Percentiles rank a stretch among this genome's conserved stretches.
These are phyloP conservation scores for Drosophila antonietae DNA, from an alignment of 2,888 invertebrate species.

Conservation along the genomic window DNA sequence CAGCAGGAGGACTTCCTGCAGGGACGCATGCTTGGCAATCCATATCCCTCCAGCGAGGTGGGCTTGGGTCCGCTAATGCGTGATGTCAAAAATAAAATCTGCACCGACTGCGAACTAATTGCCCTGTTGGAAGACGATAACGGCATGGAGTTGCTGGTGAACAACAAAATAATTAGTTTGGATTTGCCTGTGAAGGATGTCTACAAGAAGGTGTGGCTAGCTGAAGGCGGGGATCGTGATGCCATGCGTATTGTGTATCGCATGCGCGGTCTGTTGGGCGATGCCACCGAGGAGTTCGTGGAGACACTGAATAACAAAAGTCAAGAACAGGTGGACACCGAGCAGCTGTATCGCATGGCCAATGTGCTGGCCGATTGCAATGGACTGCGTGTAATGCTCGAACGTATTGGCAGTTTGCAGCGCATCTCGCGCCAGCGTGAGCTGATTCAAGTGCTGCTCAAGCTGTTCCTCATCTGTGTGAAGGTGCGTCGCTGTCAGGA, in stretches of 20 bases:
- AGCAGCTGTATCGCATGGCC: slow-evolving; percentile 96
- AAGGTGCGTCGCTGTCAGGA: slow-evolving; percentile 96
- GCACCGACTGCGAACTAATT: slow-evolving; percentile 98
- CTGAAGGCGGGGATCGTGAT: slow-evolving; percentile 95
- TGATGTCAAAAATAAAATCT: slow-evolving; percentile 99
- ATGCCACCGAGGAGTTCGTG: slow-evolving; percentile 99
- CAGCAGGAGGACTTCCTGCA: slow-evolving; percentile 99
- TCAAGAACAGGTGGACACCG: slow-evolving; percentile 95
- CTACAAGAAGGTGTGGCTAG: slow-evolving; percentile 93
- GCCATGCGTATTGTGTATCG: slow-evolving; percentile 99
- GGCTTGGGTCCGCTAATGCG: slow-evolving; percentile 99
- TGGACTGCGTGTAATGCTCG: slow-evolving; percentile 91
- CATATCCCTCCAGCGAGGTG: slow-evolving; percentile 96
- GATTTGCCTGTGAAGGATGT: slow-evolving; percentile 98
- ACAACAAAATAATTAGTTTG: slow-evolving; percentile 98
- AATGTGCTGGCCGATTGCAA: slow-evolving; percentile 93
- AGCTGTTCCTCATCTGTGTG: slow-evolving; percentile 94
- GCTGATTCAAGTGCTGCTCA: slow-evolving; percentile 94
- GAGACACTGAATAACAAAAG: slow-evolving; percentile 95
- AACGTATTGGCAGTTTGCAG: slow-evolving; percentile 93
- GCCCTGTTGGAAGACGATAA: slow-evolving; percentile 98
- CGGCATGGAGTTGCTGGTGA: slow-evolving; percentile 98
- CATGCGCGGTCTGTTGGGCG: slow-evolving; percentile 98
- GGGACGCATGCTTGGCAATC: slow-evolving; percentile 99
- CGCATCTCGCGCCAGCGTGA: slow-evolving; percentile 95